These are phyloP conservation scores for Apantesis nais DNA, from an alignment of 2,888 invertebrate species.

Conservation along the genomic window DNA sequence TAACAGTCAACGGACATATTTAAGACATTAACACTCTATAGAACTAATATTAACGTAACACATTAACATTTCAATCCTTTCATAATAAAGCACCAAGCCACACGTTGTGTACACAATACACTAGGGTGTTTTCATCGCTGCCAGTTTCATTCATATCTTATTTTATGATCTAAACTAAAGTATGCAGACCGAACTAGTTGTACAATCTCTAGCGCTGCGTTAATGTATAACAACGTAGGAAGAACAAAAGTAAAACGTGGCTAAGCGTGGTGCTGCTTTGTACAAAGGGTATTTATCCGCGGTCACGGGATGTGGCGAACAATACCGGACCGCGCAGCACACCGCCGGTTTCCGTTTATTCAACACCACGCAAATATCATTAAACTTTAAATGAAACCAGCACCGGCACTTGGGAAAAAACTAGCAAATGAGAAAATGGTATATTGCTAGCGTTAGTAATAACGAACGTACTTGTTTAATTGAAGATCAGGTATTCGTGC, in stretches of 20 bases:
- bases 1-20: too few relatives aligned
- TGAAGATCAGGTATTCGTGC: not conserved
- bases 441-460: not conserved
- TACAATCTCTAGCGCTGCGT: not conserved
- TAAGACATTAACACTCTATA: too few relatives aligned
- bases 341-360: conserved; percentile 6
- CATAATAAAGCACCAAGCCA: not conserved
- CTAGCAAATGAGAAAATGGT: not conserved
- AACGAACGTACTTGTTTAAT: not conserved
- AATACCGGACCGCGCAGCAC: not conserved
- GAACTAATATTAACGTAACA: too few relatives aligned
- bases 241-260: not conserved
- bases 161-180: not conserved
- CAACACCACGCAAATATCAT: conserved; percentile 11
- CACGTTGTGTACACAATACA: not conserved
- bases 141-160: not conserved
- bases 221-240: not conserved
- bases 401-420: not conserved
- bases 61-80: too few relatives aligned
- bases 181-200: not conserved
- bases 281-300: not conserved
- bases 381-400: conserved; percentile 1
- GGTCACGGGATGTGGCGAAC: conserved; percentile 5
- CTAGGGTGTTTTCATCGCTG: not conserved
- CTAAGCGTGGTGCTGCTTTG: not conserved